Conservation (phyloP, 2,113 vertebrate species). For the Physeter macrocephalus region DNA sequence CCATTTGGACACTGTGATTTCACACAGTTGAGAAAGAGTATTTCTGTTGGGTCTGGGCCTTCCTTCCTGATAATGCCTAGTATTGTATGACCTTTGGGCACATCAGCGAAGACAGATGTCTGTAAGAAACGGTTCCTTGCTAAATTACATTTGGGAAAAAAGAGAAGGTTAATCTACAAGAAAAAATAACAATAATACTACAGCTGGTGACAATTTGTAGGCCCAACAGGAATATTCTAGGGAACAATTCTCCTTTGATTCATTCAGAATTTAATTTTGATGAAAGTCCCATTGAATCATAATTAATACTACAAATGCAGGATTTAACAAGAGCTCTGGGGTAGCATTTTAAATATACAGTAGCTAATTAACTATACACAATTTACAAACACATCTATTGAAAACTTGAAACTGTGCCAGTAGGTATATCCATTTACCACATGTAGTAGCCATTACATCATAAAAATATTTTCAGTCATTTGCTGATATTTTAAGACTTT, state of each 20-base stretch:
- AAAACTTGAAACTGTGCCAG: not conserved
- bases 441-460: not conserved
- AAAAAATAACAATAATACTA: not conserved
- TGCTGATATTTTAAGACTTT: constrained; percentile 17
- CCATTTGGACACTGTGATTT: not conserved
- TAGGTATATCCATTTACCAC: not conserved
- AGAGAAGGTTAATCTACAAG: not conserved
- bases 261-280: constrained; percentile 9
- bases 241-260: not conserved
- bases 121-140: not conserved
- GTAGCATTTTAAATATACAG: not conserved
- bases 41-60: not conserved
- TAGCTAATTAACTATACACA: not conserved
- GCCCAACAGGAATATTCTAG: not conserved
- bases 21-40: not conserved
- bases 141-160: not conserved
- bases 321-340: constrained; percentile 3
- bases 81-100: not conserved
- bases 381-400: not conserved
- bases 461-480: constrained; percentile 26
- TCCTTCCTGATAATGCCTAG: not conserved
- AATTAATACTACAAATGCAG: not conserved
- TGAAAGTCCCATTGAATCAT: not conserved
- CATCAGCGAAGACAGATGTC: fast-evolving
- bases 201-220: not conserved